Percentiles rank a stretch among this genome's conserved stretches.
These are phyloP conservation scores for Dipodomys ordii DNA, from an alignment of 2,113 vertebrate genomes.

Conservation along the genomic window DNA sequence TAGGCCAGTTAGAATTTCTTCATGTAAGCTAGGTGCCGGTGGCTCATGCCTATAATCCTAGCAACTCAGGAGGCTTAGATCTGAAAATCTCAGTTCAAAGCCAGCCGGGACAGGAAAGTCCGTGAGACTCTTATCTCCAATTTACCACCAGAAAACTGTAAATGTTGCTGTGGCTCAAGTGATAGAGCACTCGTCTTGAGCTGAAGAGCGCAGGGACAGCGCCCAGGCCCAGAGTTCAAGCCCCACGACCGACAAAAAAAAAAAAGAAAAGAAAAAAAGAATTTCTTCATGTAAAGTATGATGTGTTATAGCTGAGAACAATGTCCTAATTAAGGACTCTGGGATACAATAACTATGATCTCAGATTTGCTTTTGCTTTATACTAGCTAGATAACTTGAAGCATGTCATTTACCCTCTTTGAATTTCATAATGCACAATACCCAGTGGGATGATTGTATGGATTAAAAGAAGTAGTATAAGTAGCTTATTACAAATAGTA, in stretches of 20 bases:
- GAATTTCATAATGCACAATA: conserved; percentile 30
- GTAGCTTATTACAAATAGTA: neutral
- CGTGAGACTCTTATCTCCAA: too few relatives aligned
- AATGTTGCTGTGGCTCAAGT: too few relatives aligned
- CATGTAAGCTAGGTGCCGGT: neutral
- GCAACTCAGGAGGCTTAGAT: too few relatives aligned
- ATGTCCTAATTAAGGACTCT: neutral
- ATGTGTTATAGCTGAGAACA: neutral
- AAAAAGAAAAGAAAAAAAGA: neutral
- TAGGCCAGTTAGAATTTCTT: conserved; percentile 10
- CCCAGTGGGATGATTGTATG: neutral
- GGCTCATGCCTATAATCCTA: too few relatives aligned
- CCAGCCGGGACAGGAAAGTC: too few relatives aligned
- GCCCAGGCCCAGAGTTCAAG: too few relatives aligned
- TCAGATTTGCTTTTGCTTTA: conserved; percentile 17
- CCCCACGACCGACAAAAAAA: too few relatives aligned
- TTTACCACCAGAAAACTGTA: too few relatives aligned
- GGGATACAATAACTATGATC: neutral
- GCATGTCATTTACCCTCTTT: conserved; percentile 4
- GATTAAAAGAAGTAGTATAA: neutral
- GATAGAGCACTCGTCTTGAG: too few relatives aligned
- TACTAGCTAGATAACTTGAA: neutral
- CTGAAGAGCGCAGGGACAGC: too few relatives aligned
- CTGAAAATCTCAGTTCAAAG: too few relatives aligned
- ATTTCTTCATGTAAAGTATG: neutral